Percentiles rank a stretch among this genome's conserved stretches.
Evolutionary conservation across 2,888 invertebrate genomes (phyloP).

Genomic region (Aradus depressus): DNA sequence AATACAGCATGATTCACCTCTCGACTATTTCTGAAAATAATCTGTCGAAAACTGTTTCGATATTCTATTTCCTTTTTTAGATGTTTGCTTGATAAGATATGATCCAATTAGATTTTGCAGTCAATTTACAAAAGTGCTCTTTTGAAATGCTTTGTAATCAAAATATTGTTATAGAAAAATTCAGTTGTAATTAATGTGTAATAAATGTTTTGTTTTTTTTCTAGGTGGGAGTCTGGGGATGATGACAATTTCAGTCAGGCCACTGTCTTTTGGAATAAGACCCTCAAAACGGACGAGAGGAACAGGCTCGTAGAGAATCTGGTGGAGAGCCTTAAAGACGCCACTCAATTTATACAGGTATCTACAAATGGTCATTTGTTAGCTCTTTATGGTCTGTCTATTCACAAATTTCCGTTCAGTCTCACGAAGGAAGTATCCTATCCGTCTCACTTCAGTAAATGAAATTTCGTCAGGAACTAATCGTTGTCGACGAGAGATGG

Average conservation of each 20-base stretch:
- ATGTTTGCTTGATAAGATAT: not conserved
- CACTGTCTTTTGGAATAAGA: constrained; percentile 65
- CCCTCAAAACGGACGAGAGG: constrained; percentile 61
- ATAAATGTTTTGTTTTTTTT: not conserved
- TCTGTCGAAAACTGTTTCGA: too few relatives aligned
- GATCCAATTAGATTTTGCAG: not conserved
- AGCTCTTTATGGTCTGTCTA: too few relatives aligned
- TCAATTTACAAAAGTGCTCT: not conserved
- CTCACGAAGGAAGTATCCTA: too few relatives aligned
- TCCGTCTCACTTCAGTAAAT: too few relatives aligned
- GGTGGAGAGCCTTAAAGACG: constrained; percentile 61
- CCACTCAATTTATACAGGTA: constrained; percentile 73
- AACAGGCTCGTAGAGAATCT: constrained; percentile 67
- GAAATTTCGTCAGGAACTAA: too few relatives aligned
- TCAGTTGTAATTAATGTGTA: not conserved
- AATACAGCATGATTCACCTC: too few relatives aligned
- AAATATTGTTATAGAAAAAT: not conserved
- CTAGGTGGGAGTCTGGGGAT: constrained; percentile 61
- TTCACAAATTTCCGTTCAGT: too few relatives aligned
- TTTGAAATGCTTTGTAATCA: not conserved
- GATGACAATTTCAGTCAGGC: constrained; percentile 89
- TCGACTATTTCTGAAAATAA: too few relatives aligned
- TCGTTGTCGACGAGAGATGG: too few relatives aligned
- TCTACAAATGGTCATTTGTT: constrained; percentile 1
- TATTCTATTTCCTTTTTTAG: not conserved